phyloP scores from a whole-genome alignment of 2,797 vertebrate species.

The Takifugu rubripes region DNA sequence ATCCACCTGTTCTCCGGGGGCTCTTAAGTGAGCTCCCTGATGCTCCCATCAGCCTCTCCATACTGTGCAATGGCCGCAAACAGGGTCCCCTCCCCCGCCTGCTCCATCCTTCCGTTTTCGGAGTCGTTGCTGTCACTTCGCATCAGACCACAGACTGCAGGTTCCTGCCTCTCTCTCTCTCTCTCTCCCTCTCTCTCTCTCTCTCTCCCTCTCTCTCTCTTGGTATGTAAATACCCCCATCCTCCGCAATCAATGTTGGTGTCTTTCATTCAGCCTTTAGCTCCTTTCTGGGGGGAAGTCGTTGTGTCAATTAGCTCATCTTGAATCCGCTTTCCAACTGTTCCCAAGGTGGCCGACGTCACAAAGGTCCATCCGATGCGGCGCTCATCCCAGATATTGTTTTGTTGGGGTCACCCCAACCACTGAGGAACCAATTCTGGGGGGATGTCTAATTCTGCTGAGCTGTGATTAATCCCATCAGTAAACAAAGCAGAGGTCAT shows the following conservation, averaged over 20 bases:
- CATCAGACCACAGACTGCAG: slow-evolving; percentile 27
- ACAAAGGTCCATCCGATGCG: too few relatives aligned
- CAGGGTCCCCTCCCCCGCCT: slow-evolving; percentile 44
- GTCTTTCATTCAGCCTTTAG: slow-evolving; percentile 11
- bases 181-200: slow-evolving; percentile 21
- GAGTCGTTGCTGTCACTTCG: slow-evolving; percentile 47
- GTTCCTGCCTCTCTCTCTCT: slow-evolving; percentile 30
- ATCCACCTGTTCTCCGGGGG: slow-evolving; percentile 19
- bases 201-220: slow-evolving; percentile 44
- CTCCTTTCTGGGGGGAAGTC: slow-evolving; percentile 13
- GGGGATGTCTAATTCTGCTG: slow-evolving; percentile 75
- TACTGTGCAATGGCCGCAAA: slow-evolving; percentile 44
- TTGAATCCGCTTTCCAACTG: slow-evolving; percentile 16
- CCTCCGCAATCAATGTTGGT: slow-evolving; percentile 16
- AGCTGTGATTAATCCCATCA: slow-evolving; percentile 78
- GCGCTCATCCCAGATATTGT: not conserved
- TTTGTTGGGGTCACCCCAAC: not conserved
- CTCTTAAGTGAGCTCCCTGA: slow-evolving; percentile 56
- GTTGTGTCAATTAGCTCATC: slow-evolving; percentile 24
- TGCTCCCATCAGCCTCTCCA: slow-evolving; percentile 46
- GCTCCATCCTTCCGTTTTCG: slow-evolving; percentile 46
- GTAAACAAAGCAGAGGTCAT: slow-evolving; percentile 85
- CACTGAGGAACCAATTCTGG: slow-evolving; percentile 70
- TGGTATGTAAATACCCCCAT: slow-evolving; percentile 35
- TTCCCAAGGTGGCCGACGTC: too few relatives aligned